These are phyloP conservation scores for honey bee (Apis mellifera) DNA, from an alignment of 1,140 invertebrate species.

Conservation along the genomic window DNA sequence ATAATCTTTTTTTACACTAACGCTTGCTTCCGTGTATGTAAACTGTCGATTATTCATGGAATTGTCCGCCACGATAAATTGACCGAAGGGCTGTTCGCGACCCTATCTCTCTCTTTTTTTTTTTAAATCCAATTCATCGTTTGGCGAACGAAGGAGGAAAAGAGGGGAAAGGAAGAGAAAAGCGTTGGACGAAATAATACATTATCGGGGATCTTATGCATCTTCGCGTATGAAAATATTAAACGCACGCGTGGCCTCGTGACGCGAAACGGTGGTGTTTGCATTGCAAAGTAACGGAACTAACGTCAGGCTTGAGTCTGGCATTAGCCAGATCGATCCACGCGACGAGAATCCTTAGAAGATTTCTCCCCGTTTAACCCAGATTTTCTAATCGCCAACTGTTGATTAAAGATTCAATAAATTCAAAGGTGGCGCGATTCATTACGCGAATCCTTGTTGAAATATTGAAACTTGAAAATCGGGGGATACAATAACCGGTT, in stretches of 20 bases:
- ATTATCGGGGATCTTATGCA: too few relatives aligned
- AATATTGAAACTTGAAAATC: too few relatives aligned
- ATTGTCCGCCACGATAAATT: slow-evolving; percentile 32
- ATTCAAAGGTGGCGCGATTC: too few relatives aligned
- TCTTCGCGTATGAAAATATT: background rate
- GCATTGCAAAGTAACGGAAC: slow-evolving; percentile 23
- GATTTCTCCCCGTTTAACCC: background rate
- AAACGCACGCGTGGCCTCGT: slow-evolving; percentile 4
- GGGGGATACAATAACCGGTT: too few relatives aligned
- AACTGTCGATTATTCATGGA: slow-evolving; percentile 52
- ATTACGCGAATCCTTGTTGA: too few relatives aligned
- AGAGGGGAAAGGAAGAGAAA: background rate
- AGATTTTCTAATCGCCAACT: background rate
- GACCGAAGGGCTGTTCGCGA: background rate
- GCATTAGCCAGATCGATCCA: slow-evolving; percentile 9
- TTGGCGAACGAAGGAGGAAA: too few relatives aligned
- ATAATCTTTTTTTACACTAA: slow-evolving; percentile 39
- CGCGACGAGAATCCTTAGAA: background rate
- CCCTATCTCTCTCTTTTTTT: background rate
- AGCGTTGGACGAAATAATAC: too few relatives aligned
- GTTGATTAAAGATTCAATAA: too few relatives aligned
- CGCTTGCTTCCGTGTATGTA: slow-evolving; percentile 32
- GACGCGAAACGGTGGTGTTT: slow-evolving; percentile 9
- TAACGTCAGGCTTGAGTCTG: background rate
- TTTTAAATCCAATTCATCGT: background rate